These are phyloP conservation scores for Melieria picta DNA, from an alignment of 2,888 invertebrate genomes.

Conservation along the genomic window DNA sequence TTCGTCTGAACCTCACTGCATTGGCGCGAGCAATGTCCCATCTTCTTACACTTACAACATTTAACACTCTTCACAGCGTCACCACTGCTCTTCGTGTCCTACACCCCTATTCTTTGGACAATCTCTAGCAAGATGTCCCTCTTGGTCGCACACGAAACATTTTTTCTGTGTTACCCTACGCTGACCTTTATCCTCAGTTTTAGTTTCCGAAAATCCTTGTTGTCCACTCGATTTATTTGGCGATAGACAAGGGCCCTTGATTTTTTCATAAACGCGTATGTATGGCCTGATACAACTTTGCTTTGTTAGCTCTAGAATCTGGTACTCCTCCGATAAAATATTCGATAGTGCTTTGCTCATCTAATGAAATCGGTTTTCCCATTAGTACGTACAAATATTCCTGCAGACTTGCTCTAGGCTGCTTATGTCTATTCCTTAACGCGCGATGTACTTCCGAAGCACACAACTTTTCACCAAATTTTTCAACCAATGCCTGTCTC, in stretches of 20 bases:
- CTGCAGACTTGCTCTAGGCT: constrained; percentile 23
- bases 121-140: constrained; percentile 12
- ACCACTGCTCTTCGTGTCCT: not conserved
- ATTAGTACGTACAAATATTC: constrained; percentile 28
- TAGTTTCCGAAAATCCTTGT: not conserved
- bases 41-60: constrained; percentile 16
- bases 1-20: not conserved
- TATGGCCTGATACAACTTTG: constrained; percentile 17
- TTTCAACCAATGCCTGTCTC: constrained; percentile 9
- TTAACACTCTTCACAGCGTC: not conserved
- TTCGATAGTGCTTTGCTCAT: constrained; percentile 31
- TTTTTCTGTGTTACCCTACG: not conserved
- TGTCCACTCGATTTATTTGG: constrained; percentile 1
- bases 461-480: constrained; percentile 13
- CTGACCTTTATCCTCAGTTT: constrained; percentile 1
- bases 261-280: constrained; percentile 19
- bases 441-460: constrained; percentile 28
- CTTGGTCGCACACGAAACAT: constrained; percentile 2
- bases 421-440: constrained; percentile 4
- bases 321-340: not conserved
- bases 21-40: not conserved
- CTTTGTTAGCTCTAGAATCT: constrained; percentile 4
- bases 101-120: not conserved
- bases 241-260: constrained; percentile 8
- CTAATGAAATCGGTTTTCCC: constrained; percentile 23